Base-by-base conservation (phyloP, 1,140 invertebrate species). In the Bombus balteatus region DNA sequence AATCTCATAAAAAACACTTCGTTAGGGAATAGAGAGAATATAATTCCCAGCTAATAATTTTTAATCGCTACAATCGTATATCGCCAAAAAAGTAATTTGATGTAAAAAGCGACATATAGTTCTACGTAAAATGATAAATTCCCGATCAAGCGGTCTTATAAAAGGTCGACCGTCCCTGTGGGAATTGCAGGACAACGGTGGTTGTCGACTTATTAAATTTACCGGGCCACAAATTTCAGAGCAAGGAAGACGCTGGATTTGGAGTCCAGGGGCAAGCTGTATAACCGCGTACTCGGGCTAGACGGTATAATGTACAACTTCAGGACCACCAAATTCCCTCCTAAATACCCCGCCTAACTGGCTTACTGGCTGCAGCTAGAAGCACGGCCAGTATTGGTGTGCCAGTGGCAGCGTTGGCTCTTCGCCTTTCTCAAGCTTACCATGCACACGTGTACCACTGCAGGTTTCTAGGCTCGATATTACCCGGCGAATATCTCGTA, bases 161-260 rank as follows among this genome's bases (percentile, higher is more conserved):
- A 85, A 28, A 68, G 79, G 74, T 57, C 39, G 12, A 85, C 18
- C 22, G 71, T 28, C 53, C 62, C n/a, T 22, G 53, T 62, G 84
- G 80, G 84, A 87, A 81, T 79, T 39, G 68, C 53, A 87, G 78
- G 88, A 92, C 89, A 88, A 88, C 88, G 92, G 92, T 85, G 88
- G 81, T 90, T 78, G 88, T 81, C 91, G 92, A 93, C 92, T 95
- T 95, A 94, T 94, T 94, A 95, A 95, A 95, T 94, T 94, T 94
- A 93, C 91, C 88, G 86, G 83, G 91, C 92, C 92, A 92, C 91
- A 93, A 94, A 94, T 94, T 94, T 91, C 90, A 90, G 89, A 88
- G 90, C 87, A 88, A 83, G 88, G 86, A 89, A 89, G 88, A 92
- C 87, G 90, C 87, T 93, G 90, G 91, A 93, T 94, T 92, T 89